Evolutionary conservation across 2,113 vertebrate species (phyloP).

Genomic region (Taurulus bubalis): DNA sequence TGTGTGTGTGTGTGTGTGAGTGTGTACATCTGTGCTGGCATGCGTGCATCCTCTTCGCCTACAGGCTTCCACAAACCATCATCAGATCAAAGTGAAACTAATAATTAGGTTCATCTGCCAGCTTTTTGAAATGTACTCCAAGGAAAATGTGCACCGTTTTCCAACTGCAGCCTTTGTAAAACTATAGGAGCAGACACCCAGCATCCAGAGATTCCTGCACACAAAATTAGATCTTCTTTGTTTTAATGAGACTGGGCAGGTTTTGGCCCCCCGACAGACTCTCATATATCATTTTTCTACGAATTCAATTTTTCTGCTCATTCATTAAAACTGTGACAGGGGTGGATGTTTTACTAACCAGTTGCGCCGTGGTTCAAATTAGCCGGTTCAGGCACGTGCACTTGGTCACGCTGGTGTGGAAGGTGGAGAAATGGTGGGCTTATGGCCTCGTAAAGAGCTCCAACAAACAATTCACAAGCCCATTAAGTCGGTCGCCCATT

Average conservation of each 20-base stretch:
- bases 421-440: not conserved
- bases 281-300: not conserved
- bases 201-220: not conserved
- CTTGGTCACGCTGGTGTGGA: conserved; percentile 14
- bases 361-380: conserved; percentile 22
- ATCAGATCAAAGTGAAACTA: conserved; percentile 69
- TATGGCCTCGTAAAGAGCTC: conserved; percentile 28
- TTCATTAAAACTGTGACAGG: conserved; percentile 32
- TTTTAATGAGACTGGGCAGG: conserved; percentile 44
- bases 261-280: conserved; percentile 5
- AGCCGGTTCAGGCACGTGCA: not conserved
- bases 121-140: conserved; percentile 14
- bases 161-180: conserved; percentile 19
- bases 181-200: not conserved
- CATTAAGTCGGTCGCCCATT: conserved; percentile 22
- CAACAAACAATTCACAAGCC: conserved; percentile 32
- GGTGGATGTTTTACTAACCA: not conserved
- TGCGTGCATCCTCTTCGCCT: conserved; percentile 21
- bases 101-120: conserved; percentile 62
- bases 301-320: conserved; percentile 9
- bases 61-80: conserved; percentile 52
- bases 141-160: conserved; percentile 23
- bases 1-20: conserved; percentile 24
- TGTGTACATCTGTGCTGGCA: conserved; percentile 50
- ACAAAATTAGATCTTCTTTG: not conserved